These are phyloP conservation scores for Acanthoscelides obtectus DNA, from an alignment of 2,888 invertebrate species.

Conservation along the genomic window DNA sequence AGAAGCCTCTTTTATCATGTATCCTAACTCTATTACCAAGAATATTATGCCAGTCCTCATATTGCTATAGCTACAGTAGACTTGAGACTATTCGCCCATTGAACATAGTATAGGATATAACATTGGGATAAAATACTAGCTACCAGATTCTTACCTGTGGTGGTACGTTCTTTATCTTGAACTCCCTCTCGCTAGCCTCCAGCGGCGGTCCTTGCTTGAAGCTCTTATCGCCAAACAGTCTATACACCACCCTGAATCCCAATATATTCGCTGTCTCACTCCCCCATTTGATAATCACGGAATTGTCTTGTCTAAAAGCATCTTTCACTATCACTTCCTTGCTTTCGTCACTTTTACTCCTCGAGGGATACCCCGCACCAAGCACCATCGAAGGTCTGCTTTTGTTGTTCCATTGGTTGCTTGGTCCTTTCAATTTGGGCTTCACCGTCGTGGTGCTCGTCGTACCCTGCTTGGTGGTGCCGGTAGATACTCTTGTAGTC, in stretches of 20 bases:
- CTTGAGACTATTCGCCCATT: too few relatives aligned
- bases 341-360: slow-evolving; percentile 58
- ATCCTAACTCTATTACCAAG: too few relatives aligned
- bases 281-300: slow-evolving; percentile 89
- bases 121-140: too few relatives aligned
- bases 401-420: slow-evolving; percentile 44
- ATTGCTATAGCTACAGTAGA: too few relatives aligned
- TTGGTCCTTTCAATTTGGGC: slow-evolving; percentile 33
- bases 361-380: slow-evolving; percentile 55
- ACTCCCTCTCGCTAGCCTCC: slow-evolving; percentile 85
- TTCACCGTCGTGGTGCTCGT: slow-evolving; percentile 35
- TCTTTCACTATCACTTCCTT: slow-evolving; percentile 81
- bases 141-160: slow-evolving; percentile 62
- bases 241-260: slow-evolving; percentile 85
- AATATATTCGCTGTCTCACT: slow-evolving; percentile 81
- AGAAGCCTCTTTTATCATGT: too few relatives aligned
- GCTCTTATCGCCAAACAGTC: slow-evolving; percentile 82
- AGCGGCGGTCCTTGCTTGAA: slow-evolving; percentile 88
- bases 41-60: too few relatives aligned
- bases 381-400: slow-evolving; percentile 69
- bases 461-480: slow-evolving; percentile 40
- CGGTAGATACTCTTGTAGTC: slow-evolving; percentile 35
- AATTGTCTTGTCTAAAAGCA: slow-evolving; percentile 78
- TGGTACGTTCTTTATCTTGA: slow-evolving; percentile 89
- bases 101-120: too few relatives aligned